phyloP scores from a whole-genome alignment of 2,888 invertebrate species.

The Aphidius colemani region DNA sequence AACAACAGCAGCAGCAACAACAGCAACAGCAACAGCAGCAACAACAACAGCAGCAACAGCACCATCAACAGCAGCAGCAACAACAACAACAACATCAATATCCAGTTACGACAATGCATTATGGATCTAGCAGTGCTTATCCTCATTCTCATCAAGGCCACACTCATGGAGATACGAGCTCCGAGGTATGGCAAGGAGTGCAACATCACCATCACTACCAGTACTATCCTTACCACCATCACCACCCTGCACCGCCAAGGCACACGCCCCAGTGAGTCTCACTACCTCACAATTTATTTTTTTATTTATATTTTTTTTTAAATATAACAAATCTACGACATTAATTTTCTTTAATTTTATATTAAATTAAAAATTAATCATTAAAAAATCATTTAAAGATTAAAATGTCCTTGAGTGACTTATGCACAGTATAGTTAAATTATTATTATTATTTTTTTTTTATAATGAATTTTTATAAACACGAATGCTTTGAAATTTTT shows the following conservation, averaged over 20 bases:
- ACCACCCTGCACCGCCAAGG: conserved; percentile 61
- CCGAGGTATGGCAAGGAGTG: conserved; percentile 68
- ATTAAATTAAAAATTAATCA: no score
- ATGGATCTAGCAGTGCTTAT: conserved; percentile 48
- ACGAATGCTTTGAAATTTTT: no score
- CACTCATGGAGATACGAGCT: conserved; percentile 61
- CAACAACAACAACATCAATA: conserved; percentile 47
- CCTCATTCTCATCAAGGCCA: conserved; percentile 53
- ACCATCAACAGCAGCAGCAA: conserved; percentile 32
- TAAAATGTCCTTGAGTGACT: no score
- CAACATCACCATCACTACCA: conserved; percentile 67
- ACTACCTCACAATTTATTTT: conserved; percentile 51
- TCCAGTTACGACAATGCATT: conserved; percentile 51
- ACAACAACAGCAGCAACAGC: conserved; percentile 43
- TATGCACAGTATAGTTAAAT: no score
- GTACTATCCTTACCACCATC: conserved; percentile 68
- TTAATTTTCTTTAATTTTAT: no score
- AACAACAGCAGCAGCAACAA: conserved; percentile 48
- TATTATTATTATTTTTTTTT: no score
- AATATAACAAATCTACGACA: no score
- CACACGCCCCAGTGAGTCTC: conserved; percentile 66
- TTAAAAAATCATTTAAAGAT: not conserved
- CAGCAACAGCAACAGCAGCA: conserved; percentile 43
- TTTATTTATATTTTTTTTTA: conserved; percentile 17
- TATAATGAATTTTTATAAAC: no score